Conservation (phyloP, 2,797 vertebrate genomes). For the Macrochelys suwanniensis region DNA sequence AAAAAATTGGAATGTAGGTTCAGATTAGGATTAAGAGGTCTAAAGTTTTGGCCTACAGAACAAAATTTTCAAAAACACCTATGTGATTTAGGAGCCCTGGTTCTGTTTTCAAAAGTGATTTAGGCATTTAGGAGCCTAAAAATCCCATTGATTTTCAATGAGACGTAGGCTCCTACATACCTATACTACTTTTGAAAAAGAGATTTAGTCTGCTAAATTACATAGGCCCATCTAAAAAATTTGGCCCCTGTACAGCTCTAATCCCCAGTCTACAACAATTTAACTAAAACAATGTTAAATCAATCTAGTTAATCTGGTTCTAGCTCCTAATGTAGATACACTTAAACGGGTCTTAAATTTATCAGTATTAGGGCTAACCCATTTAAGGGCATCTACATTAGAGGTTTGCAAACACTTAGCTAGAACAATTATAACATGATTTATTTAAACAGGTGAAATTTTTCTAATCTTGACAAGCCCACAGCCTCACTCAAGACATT, state of each 20-base stretch:
- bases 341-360: not conserved
- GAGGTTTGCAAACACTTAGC: not conserved
- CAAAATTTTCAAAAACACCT: not conserved
- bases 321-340: not conserved
- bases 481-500: not conserved
- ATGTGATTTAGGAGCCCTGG: not conserved
- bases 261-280: slow-evolving; percentile 30
- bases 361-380: slow-evolving; percentile 32
- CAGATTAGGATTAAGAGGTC: not conserved
- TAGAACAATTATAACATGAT: not conserved
- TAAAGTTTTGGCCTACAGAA: not conserved
- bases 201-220: slow-evolving; percentile 1
- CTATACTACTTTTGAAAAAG: not conserved
- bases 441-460: not conserved
- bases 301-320: slow-evolving; percentile 15
- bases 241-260: not conserved
- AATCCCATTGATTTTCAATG: not conserved
- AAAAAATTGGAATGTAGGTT: not conserved
- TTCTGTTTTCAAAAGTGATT: not conserved
- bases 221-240: slow-evolving; percentile 1
- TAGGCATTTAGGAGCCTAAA: not conserved
- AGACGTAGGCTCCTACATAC: not conserved
- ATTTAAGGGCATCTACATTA: slow-evolving; percentile 13
- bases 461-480: not conserved
- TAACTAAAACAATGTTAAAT: slow-evolving; percentile 20